phyloP scores from a whole-genome alignment of 2,113 vertebrate species.

The Paramisgurnus dabryanus region DNA sequence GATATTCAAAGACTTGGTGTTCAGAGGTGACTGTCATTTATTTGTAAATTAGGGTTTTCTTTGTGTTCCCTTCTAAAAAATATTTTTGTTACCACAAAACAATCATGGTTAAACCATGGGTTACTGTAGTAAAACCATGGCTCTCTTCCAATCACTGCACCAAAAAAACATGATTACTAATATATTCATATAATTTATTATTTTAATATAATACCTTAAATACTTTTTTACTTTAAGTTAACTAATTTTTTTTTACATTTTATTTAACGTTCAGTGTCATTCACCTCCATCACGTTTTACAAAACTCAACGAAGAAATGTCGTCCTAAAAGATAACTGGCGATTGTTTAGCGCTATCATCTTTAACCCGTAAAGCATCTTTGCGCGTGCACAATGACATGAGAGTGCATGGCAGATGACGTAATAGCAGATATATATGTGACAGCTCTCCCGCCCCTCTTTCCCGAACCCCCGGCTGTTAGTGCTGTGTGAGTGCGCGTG shows the following conservation, averaged over 20 bases:
- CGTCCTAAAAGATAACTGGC: neutral
- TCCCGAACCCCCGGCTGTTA: slow-evolving; percentile 66
- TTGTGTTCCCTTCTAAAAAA: no score
- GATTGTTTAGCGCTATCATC: neutral
- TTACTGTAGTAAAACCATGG: no score
- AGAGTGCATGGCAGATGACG: slow-evolving; percentile 50
- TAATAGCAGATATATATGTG: slow-evolving; percentile 40
- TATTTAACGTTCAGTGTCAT: no score
- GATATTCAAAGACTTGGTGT: neutral
- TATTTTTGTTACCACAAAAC: no score
- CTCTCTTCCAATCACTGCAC: no score
- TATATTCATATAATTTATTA: no score
- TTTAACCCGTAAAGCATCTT: neutral
- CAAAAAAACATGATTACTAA: no score
- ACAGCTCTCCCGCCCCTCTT: neutral
- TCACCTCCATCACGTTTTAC: neutral
- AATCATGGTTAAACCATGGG: no score
- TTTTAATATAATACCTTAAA: no score
- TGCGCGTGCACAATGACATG: neutral
- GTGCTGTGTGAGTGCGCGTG: slow-evolving; percentile 74
- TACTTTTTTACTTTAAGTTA: no score
- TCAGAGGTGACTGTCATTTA: neutral
- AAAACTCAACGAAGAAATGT: neutral
- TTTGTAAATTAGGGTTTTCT: neutral
- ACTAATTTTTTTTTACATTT: no score